Evolutionary conservation across 1,140 invertebrate species (phyloP).

Genomic region (Drosophila burlai): DNA sequence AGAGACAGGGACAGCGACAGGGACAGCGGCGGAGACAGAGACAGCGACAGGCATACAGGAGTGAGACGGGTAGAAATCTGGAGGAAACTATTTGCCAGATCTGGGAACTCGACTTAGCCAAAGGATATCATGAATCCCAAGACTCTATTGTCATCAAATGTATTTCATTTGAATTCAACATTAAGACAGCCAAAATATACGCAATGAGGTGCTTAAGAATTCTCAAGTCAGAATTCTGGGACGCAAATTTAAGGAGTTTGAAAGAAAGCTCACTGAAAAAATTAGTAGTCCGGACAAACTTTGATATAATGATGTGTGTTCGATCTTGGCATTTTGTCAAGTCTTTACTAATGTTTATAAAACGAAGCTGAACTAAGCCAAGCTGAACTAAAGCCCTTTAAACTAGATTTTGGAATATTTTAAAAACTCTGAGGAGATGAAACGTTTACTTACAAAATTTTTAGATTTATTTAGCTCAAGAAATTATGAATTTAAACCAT

Average conservation of each 20-base stretch:
- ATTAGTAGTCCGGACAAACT: too few relatives aligned
- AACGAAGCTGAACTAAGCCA: too few relatives aligned
- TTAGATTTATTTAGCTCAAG: too few relatives aligned
- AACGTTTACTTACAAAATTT: too few relatives aligned
- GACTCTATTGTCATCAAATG: neutral
- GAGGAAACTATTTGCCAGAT: constrained; percentile 9
- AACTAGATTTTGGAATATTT: neutral
- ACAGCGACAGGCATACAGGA: constrained; percentile 5
- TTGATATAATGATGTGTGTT: neutral
- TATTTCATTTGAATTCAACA: neutral
- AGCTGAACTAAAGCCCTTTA: neutral
- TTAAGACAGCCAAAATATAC: neutral
- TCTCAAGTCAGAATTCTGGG: neutral
- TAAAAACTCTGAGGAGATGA: neutral
- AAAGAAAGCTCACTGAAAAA: neutral
- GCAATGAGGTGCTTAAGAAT: neutral
- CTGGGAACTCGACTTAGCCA: constrained; percentile 7
- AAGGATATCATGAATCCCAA: constrained; percentile 8
- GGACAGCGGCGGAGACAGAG: constrained; percentile 1
- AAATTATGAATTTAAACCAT: too few relatives aligned
- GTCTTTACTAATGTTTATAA: too few relatives aligned
- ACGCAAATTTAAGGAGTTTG: neutral
- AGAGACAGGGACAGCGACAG: constrained; percentile 28
- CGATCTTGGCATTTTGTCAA: too few relatives aligned
- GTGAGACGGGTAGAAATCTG: neutral